These are phyloP conservation scores for Zosterops borbonicus DNA, from an alignment of 2,113 vertebrate genomes.

Conservation along the genomic window DNA sequence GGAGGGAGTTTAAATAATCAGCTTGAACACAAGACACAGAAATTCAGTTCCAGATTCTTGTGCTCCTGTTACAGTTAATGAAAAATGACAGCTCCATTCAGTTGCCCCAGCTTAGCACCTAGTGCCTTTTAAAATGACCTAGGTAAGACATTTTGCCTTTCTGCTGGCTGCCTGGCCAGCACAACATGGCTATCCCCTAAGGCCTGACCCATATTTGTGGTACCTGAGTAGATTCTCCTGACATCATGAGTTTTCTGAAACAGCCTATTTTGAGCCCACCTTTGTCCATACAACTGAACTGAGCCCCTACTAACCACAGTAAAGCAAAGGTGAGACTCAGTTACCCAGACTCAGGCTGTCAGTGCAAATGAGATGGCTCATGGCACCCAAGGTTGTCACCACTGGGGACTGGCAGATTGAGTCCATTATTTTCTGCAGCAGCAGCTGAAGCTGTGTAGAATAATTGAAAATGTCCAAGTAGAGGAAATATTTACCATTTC, in stretches of 20 bases:
- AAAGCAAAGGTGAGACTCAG: not conserved
- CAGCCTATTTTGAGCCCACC: not conserved
- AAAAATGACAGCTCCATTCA: not conserved
- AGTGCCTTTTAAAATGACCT: not conserved
- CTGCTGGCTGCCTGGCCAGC: not conserved
- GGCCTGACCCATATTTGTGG: not conserved
- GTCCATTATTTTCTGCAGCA: not conserved
- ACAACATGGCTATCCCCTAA: rapidly evolving
- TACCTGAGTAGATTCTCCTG: not conserved
- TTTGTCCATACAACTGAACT: not conserved
- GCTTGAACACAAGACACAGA: not conserved
- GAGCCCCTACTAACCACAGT: not conserved
- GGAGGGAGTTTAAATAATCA: not conserved
- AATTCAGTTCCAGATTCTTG: not conserved
- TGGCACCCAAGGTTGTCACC: rapidly evolving
- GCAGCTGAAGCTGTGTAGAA: not conserved
- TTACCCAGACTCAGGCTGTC: not conserved
- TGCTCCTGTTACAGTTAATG: not conserved
- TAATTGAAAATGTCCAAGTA: not conserved
- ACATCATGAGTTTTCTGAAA: not conserved
- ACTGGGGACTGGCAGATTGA: rapidly evolving
- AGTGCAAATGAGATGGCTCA: not conserved
- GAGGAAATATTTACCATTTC: not conserved
- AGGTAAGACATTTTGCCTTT: not conserved
- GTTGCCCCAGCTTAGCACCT: not conserved